Percentiles rank a stretch among this genome's conserved stretches.
Evolutionary conservation across 2,113 vertebrate genomes (phyloP).

Genomic region (Aegypius monachus): DNA sequence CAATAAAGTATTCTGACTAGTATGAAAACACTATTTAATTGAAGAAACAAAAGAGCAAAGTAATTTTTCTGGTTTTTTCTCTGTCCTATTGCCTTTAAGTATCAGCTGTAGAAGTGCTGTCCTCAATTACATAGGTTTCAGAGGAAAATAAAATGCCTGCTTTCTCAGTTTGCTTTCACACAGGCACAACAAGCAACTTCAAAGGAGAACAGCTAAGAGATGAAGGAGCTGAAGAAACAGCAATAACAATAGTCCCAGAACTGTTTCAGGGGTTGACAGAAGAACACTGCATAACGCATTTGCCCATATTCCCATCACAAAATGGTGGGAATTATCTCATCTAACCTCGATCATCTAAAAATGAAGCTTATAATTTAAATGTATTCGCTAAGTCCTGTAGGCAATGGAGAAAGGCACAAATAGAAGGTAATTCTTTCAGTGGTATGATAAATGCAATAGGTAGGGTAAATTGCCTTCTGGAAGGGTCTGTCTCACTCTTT

Average conservation of each 20-base stretch:
- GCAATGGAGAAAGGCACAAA: not conserved
- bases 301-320: not conserved
- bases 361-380: not conserved
- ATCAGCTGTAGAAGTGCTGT: not conserved
- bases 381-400: not conserved
- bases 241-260: not conserved
- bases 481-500: not conserved
- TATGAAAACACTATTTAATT: not conserved
- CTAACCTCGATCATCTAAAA: not conserved
- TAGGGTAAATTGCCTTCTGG: not conserved
- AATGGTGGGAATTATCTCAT: not conserved
- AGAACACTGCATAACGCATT: not conserved
- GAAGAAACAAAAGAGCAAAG: not conserved
- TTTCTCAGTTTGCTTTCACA: not conserved
- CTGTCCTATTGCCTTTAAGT: not conserved
- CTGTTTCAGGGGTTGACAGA: not conserved
- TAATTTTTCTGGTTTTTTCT: not conserved
- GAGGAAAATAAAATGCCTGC: not conserved
- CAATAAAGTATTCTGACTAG: not conserved
- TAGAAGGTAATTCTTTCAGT: not conserved
- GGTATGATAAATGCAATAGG: not conserved
- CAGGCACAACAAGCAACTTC: not conserved
- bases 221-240: not conserved
- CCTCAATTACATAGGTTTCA: not conserved
- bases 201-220: not conserved